Conservation (phyloP, 1,140 invertebrate genomes). For the Megathymus violae region DNA sequence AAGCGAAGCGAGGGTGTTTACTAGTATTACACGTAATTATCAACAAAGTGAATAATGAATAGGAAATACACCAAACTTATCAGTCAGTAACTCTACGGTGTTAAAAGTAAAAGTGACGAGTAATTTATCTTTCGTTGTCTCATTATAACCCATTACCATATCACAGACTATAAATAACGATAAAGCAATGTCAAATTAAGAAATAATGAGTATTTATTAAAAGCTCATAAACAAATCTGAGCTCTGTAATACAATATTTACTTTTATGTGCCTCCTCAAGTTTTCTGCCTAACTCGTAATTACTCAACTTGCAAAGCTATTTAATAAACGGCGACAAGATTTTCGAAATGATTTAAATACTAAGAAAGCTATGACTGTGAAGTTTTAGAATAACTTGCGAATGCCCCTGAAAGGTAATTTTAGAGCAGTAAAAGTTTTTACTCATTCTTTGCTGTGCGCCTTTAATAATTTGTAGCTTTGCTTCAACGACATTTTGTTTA, state of each 20-base stretch:
- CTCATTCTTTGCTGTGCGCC: neutral
- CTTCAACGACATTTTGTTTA: no score
- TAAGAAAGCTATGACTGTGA: neutral
- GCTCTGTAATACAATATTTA: neutral
- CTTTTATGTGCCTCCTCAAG: neutral
- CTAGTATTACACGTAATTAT: no score
- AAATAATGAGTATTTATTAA: neutral
- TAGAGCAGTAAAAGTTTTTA: neutral
- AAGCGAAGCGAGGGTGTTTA: no score
- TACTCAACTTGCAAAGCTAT: neutral
- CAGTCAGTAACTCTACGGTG: neutral
- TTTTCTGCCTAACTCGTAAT: neutral
- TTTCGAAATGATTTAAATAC: neutral
- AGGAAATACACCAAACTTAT: neutral
- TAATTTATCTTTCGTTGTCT: slow-evolving; percentile 1
- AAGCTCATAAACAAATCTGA: neutral
- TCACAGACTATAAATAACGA: neutral
- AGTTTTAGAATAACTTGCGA: neutral
- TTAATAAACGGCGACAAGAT: neutral
- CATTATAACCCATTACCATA: neutral
- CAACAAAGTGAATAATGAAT: neutral
- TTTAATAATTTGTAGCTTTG: neutral
- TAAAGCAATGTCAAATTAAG: neutral
- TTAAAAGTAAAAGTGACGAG: neutral
- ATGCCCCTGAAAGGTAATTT: neutral